Percentiles rank a stretch among this genome's conserved stretches.
These are phyloP conservation scores for Vicugna pacos DNA, from an alignment of 2,113 vertebrate species.

Conservation along the genomic window DNA sequence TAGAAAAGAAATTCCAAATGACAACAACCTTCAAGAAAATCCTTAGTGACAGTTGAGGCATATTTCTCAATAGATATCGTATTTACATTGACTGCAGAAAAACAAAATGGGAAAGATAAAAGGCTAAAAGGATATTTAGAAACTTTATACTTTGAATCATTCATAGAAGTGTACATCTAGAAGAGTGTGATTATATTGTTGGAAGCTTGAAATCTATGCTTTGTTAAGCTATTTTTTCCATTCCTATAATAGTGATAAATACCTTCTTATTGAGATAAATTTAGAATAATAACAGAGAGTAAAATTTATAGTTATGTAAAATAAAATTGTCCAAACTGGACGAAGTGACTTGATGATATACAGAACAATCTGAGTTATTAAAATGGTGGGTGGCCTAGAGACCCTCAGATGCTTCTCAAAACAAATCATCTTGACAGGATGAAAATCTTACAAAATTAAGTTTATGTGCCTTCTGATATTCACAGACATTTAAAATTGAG, in stretches of 20 bases:
- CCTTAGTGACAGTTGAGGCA: neutral
- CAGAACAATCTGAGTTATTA: slow-evolving; percentile 40
- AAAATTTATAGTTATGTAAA: slow-evolving; percentile 46
- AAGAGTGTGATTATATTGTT: neutral
- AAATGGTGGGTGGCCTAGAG: neutral
- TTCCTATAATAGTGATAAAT: neutral
- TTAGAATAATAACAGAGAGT: slow-evolving; percentile 47
- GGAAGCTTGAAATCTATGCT: neutral
- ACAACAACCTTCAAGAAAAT: slow-evolving; percentile 38
- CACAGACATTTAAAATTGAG: neutral
- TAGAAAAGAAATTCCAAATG: slow-evolving; percentile 44
- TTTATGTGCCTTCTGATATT: neutral
- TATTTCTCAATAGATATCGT: slow-evolving; percentile 15
- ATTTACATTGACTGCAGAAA: neutral
- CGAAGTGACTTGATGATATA: neutral
- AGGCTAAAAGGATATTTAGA: neutral
- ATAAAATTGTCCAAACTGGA: slow-evolving; percentile 33
- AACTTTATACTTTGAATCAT: slow-evolving; percentile 9
- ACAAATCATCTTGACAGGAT: neutral
- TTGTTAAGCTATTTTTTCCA: neutral
- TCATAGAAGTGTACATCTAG: neutral
- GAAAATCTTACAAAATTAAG: slow-evolving; percentile 26
- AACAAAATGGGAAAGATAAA: slow-evolving; percentile 1
- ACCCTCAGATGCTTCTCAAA: slow-evolving; percentile 9
- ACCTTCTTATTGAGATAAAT: slow-evolving; percentile 10